Evolutionary conservation across 2,797 vertebrate species (phyloP).

Genomic region (Setipinna tenuifilis): DNA sequence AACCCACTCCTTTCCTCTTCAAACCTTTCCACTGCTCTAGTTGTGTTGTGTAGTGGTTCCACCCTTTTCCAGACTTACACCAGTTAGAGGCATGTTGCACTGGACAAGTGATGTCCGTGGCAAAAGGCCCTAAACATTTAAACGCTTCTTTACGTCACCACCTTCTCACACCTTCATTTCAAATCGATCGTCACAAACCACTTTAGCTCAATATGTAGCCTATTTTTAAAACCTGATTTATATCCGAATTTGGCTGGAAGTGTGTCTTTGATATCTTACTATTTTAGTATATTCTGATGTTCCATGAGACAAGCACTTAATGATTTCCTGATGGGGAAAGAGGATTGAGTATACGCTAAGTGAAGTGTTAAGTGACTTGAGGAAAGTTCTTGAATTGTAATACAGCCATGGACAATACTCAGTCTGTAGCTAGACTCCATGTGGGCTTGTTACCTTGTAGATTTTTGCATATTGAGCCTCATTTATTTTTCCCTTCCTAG

Average conservation of each 20-base stretch:
- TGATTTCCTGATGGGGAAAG: too few relatives aligned
- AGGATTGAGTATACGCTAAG: too few relatives aligned
- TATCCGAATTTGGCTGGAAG: too few relatives aligned
- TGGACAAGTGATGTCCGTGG: slow-evolving; percentile 9
- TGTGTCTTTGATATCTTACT: too few relatives aligned
- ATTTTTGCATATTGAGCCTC: background rate
- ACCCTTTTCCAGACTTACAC: background rate
- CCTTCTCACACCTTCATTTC: background rate
- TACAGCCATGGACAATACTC: background rate
- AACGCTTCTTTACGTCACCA: background rate
- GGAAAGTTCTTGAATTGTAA: background rate
- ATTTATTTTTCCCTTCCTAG: background rate
- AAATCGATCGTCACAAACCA: too few relatives aligned
- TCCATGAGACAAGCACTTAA: too few relatives aligned
- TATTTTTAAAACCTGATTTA: too few relatives aligned
- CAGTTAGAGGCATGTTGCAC: background rate
- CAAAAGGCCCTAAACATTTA: background rate
- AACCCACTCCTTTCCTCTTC: background rate
- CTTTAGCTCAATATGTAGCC: too few relatives aligned
- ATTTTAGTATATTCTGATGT: background rate
- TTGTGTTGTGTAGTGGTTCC: background rate
- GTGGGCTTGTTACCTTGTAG: background rate
- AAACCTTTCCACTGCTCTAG: background rate
- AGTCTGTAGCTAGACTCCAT: background rate
- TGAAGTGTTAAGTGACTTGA: background rate